These are phyloP conservation scores for Herminia tarsipennalis DNA, from an alignment of 2,888 invertebrate genomes.

Conservation along the genomic window DNA sequence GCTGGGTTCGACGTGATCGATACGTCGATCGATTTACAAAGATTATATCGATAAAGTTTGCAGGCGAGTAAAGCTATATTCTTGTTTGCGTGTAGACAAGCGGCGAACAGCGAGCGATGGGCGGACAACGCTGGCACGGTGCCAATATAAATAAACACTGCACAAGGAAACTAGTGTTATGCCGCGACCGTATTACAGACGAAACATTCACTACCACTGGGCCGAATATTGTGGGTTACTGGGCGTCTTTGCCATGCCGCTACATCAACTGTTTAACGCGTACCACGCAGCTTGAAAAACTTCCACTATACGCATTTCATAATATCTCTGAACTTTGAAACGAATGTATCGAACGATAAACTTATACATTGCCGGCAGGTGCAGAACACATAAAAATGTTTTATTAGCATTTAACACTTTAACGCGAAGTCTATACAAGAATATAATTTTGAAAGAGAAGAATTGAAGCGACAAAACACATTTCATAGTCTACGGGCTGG, in stretches of 20 bases:
- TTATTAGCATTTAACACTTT: too few species aligned
- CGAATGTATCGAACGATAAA: too few species aligned
- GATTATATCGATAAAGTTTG: slow-evolving; percentile 67
- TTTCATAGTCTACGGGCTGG: background rate
- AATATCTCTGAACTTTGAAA: too few species aligned
- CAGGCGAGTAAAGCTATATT: slow-evolving; percentile 66
- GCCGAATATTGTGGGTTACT: slow-evolving; percentile 84
- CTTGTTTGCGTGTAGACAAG: slow-evolving; percentile 73
- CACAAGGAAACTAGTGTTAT: slow-evolving; percentile 85
- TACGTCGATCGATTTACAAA: slow-evolving; percentile 64
- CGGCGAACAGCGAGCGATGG: slow-evolving; percentile 66
- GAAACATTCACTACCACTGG: slow-evolving; percentile 84
- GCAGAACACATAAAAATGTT: too few species aligned
- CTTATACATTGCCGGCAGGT: too few species aligned
- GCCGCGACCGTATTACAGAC: slow-evolving; percentile 85
- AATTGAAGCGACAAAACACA: too few species aligned
- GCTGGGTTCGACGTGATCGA: slow-evolving; percentile 63
- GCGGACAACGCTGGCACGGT: slow-evolving; percentile 77
- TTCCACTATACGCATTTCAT: too few species aligned
- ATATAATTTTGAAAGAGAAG: too few species aligned
- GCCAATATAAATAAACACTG: slow-evolving; percentile 85
- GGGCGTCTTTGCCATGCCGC: slow-evolving; percentile 56
- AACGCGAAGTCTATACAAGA: too few species aligned
- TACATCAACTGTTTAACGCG: slow-evolving; percentile 38
- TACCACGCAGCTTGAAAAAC: slow-evolving; percentile 21